phyloP scores from a whole-genome alignment of 2,797 vertebrate species.

The Alauda arvensis region DNA sequence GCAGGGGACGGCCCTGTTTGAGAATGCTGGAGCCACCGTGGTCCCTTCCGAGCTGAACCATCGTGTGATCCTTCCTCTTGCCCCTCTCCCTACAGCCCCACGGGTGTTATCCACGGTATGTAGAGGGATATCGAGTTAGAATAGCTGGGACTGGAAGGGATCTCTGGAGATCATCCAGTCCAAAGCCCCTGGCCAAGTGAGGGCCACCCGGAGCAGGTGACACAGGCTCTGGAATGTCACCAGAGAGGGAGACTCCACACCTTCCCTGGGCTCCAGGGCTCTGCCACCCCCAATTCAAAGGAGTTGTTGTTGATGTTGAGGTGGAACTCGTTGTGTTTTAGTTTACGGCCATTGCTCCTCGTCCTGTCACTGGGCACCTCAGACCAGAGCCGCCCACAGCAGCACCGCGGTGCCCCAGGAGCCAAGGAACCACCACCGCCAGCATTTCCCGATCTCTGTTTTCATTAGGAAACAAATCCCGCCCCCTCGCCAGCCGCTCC shows the following conservation, averaged over 20 bases:
- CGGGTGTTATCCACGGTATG: rapidly evolving
- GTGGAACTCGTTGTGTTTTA: not conserved
- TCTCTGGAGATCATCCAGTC: not conserved
- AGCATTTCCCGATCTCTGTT: not conserved
- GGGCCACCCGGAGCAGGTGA: too few species aligned
- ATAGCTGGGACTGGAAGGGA: not conserved
- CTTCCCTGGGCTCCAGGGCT: not conserved
- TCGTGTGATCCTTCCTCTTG: not conserved
- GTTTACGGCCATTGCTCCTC: too few species aligned
- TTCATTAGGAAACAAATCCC: not conserved
- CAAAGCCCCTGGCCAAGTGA: not conserved
- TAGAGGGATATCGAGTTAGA: rapidly evolving
- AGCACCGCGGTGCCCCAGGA: not conserved
- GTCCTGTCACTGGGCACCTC: not conserved
- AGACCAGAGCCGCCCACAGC: not conserved
- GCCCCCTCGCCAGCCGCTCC: not conserved
- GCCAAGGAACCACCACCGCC: rapidly evolving
- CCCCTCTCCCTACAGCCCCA: not conserved
- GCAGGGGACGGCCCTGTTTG: not conserved
- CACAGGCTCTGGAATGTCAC: not conserved
- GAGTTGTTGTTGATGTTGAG: not conserved
- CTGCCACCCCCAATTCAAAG: not conserved
- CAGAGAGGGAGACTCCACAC: too few species aligned
- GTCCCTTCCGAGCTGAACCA: not conserved
- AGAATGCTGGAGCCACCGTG: not conserved